Base-by-base conservation (phyloP, 23 tunicate genomes). In the Trididemnum clinides region DNA sequence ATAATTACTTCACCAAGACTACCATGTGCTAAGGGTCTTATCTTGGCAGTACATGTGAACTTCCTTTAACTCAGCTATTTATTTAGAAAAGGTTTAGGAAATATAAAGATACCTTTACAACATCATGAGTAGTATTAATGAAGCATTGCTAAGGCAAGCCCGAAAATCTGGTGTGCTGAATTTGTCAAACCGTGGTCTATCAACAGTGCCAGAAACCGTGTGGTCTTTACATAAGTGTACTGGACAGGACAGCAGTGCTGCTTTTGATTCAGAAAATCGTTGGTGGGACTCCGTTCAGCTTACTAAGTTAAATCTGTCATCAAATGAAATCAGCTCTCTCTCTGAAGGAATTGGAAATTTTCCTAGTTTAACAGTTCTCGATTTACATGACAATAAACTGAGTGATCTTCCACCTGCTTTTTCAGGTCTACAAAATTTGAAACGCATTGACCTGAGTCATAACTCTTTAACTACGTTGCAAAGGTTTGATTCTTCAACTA, bases 211-310 rank as follows among this genome's bases (percentile, higher is more conserved):
- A 1, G 79, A 54, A 64, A 49, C 57, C 22, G 90, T 94, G 1
- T 94, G 98, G 98, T 10, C 19, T 25, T 33, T 94, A 22, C 51
- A 94, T 37, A 84, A 38, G 12, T 84, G 89, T 2, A 3, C 51
- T 39, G 75, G 77, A 1, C 71, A 72, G 29, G 98, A 94, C 4
- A 34, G 31, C 34, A 23, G 50, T 20, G 85, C 30, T 33, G 66
- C 71, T 34, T 81, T 81, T 30, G 73, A 57, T 51, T 38, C 75
- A 5, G 71, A 64, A 1, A 89, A 88, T 7, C 59, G 72, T 19
- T 94, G 98, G 98, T 94, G 98, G 98, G 87, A 85, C 34, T 82
- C 75, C 23, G 90, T 89, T 63, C 88, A 89, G 70, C 30, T 94
- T 0, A 94, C 74, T 5, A 89, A 89, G 39, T 81, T 94, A n/a